These are phyloP conservation scores for Emydocephalus ijimae DNA, from an alignment of 2,113 vertebrate species.

Conservation along the genomic window DNA sequence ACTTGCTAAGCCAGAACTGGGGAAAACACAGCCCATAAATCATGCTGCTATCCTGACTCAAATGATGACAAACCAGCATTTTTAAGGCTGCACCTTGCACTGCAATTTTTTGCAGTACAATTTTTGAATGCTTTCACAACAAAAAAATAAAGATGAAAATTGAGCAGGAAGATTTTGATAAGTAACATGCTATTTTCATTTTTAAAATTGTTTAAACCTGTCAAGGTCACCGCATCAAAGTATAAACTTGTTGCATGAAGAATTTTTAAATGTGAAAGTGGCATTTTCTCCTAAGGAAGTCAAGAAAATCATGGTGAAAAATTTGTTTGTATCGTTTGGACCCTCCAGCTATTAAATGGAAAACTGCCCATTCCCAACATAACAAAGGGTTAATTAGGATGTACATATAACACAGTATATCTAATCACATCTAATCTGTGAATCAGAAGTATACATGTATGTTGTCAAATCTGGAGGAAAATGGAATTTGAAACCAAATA, in stretches of 20 bases:
- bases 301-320: not conserved
- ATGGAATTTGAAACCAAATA: not conserved
- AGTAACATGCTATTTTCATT: not conserved
- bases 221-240: not conserved
- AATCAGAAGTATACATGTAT: not conserved
- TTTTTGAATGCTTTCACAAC: not conserved
- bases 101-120: not conserved
- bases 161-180: not conserved
- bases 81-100: not conserved
- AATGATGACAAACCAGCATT: not conserved
- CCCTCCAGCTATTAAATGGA: not conserved
- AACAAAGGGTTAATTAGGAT: not conserved
- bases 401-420: not conserved
- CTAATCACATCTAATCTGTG: not conserved
- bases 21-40: not conserved
- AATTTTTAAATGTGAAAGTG: not conserved
- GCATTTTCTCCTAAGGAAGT: not conserved
- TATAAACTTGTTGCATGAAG: not conserved
- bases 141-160: not conserved
- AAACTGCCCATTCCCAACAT: not conserved
- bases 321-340: not conserved
- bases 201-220: not conserved
- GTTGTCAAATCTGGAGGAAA: not conserved
- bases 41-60: not conserved
- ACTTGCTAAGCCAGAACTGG: not conserved